Conservation (phyloP, 1,140 invertebrate genomes). For the Phortica variegata region DNA sequence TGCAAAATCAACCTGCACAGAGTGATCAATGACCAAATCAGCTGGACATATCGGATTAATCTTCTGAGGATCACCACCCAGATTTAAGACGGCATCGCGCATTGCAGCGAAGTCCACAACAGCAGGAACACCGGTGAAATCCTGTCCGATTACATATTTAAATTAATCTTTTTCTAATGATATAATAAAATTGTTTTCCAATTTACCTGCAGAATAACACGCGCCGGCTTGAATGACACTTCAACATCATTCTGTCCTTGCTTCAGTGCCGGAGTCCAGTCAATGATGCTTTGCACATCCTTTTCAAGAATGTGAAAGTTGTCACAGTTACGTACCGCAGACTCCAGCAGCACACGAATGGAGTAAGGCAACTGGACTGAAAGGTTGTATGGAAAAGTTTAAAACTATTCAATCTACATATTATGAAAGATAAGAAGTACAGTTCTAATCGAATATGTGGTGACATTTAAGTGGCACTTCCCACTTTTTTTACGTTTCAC, state of each 20-base stretch:
- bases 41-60: constrained; percentile 98
- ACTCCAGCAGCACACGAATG: constrained; percentile 90
- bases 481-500: too few species aligned
- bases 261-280: constrained; percentile 79
- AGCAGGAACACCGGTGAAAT: constrained; percentile 95
- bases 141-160: constrained; percentile 59
- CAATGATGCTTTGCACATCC: constrained; percentile 89
- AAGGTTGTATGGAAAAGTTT: too few species aligned
- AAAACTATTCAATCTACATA: too few species aligned
- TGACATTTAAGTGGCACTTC: too few species aligned
- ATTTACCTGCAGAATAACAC: constrained; percentile 89
- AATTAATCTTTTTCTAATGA: neutral
- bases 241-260: constrained; percentile 73
- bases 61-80: constrained; percentile 86
- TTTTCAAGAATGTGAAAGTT: constrained; percentile 83
- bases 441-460: too few species aligned
- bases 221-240: constrained; percentile 91
- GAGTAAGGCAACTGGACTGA: constrained; percentile 84
- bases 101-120: constrained; percentile 99
- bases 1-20: constrained; percentile 93
- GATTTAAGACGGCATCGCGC: constrained; percentile 87
- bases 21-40: constrained; percentile 98
- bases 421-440: too few species aligned
- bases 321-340: constrained; percentile 94
- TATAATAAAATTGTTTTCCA: neutral